These are phyloP conservation scores for Isotomurus palustris DNA, from an alignment of 2,888 invertebrate species.

Conservation along the genomic window DNA sequence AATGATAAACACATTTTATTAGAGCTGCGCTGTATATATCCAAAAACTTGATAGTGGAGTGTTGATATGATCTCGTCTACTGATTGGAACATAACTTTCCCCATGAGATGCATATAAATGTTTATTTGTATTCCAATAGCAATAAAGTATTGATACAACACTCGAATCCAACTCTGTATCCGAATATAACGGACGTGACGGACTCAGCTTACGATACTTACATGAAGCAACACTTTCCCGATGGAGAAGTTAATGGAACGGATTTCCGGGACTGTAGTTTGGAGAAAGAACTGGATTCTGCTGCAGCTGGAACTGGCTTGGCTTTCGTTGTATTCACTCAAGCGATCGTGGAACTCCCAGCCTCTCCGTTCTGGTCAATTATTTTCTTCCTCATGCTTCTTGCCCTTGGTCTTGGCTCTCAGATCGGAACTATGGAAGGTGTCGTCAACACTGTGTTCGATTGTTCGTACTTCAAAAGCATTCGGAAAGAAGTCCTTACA, in stretches of 20 bases:
- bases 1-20: too few species aligned
- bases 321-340: conserved; percentile 98
- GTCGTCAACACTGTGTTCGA: conserved; percentile 94
- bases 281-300: conserved; percentile 72
- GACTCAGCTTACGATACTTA: conserved; percentile 54
- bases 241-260: conserved; percentile 13
- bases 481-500: conserved; percentile 83
- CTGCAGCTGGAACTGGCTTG: conserved; percentile 90
- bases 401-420: conserved; percentile 87
- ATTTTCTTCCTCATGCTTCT: conserved; percentile 94
- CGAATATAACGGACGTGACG: conserved; percentile 52
- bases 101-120: not conserved
- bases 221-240: conserved; percentile 25
- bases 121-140: conserved; percentile 50
- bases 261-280: conserved; percentile 63
- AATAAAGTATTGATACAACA: conserved; percentile 54
- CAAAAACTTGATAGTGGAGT: too few species aligned
- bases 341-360: conserved; percentile 88
- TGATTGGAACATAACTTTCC: too few species aligned
- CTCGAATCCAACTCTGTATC: conserved; percentile 47
- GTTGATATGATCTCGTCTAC: too few species aligned
- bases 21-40: too few species aligned
- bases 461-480: conserved; percentile 81
- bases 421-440: conserved; percentile 93
- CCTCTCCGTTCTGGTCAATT: conserved; percentile 92